Conservation (phyloP, 2,888 invertebrate species). For the Cheilosia grossa region DNA sequence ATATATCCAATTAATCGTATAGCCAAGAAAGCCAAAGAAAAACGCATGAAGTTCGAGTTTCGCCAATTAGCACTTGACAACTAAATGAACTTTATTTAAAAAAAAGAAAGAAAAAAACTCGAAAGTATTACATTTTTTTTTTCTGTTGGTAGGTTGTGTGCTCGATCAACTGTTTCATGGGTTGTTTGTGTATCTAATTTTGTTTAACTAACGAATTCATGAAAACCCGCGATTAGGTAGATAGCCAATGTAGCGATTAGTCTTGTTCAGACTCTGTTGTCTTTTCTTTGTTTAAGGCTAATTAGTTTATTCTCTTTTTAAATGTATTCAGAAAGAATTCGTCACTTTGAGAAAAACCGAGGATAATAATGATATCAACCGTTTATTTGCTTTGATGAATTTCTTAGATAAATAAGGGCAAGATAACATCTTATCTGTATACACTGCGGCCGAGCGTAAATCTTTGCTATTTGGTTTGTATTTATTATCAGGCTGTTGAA, state of each 20-base stretch:
- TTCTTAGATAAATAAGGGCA: background rate
- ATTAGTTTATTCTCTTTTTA: background rate
- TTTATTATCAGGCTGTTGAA: too few species aligned
- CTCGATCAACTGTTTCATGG: conserved; percentile 62
- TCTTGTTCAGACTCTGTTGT: conserved; percentile 27
- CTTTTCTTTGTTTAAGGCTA: background rate
- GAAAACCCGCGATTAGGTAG: conserved; percentile 21
- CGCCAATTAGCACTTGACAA: conserved; percentile 69
- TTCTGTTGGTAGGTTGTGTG: conserved; percentile 25
- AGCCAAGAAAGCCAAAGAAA: conserved; percentile 64
- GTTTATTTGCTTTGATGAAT: conserved; percentile 2
- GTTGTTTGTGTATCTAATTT: conserved; percentile 61
- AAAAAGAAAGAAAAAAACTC: too few species aligned
- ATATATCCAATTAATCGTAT: conserved; percentile 37
- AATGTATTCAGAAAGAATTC: too few species aligned
- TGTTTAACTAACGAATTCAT: background rate
- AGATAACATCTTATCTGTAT: conserved; percentile 32
- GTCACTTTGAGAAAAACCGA: too few species aligned
- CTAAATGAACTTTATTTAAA: conserved; percentile 67
- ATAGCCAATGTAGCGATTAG: conserved; percentile 25
- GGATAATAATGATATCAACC: too few species aligned
- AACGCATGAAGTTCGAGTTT: conserved; percentile 65
- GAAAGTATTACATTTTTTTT: conserved; percentile 40
- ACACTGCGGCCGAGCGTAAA: background rate
- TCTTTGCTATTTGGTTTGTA: background rate